A percentile compares a stretch with the other conserved stretches of the same genome.
Conservation (phyloP, 2,113 vertebrate genomes). For the Hydropotes inermis region DNA sequence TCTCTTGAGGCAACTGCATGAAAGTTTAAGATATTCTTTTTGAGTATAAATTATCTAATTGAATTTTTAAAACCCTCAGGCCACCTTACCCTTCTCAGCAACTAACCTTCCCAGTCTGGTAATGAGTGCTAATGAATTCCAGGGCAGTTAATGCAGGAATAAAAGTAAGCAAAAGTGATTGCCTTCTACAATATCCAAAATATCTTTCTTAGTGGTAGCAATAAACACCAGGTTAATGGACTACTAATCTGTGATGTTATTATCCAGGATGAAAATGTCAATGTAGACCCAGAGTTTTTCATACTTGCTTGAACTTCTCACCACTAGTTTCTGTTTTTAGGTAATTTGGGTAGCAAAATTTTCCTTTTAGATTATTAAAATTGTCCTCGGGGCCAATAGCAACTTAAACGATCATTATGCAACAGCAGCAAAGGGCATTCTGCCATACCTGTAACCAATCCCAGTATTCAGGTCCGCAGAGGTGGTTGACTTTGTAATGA, state of each 20-base stretch:
- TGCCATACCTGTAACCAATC: not conserved
- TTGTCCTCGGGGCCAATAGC: not conserved
- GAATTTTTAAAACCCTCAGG: not conserved
- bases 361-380: not conserved
- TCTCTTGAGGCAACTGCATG: not conserved
- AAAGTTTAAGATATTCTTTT: not conserved
- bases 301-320: not conserved
- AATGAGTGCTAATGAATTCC: not conserved
- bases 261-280: not conserved
- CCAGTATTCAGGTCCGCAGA: not conserved
- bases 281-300: not conserved
- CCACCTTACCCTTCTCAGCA: not conserved
- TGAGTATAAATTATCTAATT: not conserved
- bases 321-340: not conserved
- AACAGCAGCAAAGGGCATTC: not conserved
- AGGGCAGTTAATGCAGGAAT: not conserved
- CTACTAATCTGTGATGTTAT: not conserved
- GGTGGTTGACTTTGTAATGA: not conserved
- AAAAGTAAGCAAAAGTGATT: not conserved
- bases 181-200: not conserved
- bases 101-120: not conserved
- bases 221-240: not conserved
- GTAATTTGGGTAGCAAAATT: not conserved
- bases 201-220: not conserved
- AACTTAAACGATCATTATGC: not conserved